Base-by-base conservation (phyloP, 2,113 vertebrate species). In the Sylvilagus bachmani region DNA sequence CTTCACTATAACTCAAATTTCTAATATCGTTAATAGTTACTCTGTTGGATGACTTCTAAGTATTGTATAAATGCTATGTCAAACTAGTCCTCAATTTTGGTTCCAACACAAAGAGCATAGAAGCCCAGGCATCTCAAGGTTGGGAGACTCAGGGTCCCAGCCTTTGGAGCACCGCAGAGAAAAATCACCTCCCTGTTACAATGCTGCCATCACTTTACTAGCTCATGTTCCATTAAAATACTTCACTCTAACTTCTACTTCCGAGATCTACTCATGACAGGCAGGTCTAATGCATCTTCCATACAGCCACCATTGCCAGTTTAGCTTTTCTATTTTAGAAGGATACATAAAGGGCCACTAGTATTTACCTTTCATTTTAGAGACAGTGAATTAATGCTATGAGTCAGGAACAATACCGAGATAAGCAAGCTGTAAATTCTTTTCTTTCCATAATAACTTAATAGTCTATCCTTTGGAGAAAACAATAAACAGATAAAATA, bases 241-340 rank as follows among this genome's bases (percentile, higher is more conserved):
- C 38, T 13, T 81, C 11, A 49, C 19, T 67, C 70, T 83, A 83
- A 70, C 9, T 89, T 90, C 44, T 77, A 38, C 69, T 71, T 83
- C 5, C 73, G 70, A 71, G 10, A 74, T 27, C 10, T n/a, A 77
- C 71, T 89, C 64, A 70, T 89, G 85, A 85, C 33, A 89, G 16
- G 2, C 33, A 89, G 16, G 2, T 62, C 16, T 77, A 90, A 90
- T 17, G 31, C 24, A 93, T 33, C 66, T 83, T 88, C 55, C 51
- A 93, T 25, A n/a, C 38, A 85, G 85, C 36, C 27, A 73, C 62
- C 38, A 86, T 66, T 82, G 22, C 64, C 44, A 89, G 36, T 71
- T 93, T 93, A n/a, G 55, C 6, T 93, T 93, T 93, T n/a, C 38
- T 27, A 85, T 77, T 89, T 93, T 25, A 86, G 25, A 94, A 95